Conservation (phyloP, 2,113 vertebrate species). For the Phasianus colchicus region DNA sequence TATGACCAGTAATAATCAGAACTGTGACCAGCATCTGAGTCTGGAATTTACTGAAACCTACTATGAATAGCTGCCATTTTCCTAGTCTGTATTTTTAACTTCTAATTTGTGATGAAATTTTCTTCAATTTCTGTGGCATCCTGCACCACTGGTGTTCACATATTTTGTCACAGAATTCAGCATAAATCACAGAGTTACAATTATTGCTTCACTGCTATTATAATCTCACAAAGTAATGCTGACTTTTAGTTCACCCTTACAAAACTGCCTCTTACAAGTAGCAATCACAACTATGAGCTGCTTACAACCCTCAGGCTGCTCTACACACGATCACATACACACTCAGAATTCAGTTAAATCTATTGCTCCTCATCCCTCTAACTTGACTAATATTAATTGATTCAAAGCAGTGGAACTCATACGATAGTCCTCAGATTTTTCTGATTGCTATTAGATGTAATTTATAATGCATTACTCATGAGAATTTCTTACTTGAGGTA, state of each 20-base stretch:
- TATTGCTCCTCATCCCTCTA: neutral
- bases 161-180: neutral
- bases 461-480: neutral
- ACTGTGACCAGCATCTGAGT: constrained; percentile 1
- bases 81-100: neutral
- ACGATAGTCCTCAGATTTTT: neutral
- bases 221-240: neutral
- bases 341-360: neutral
- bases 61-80: constrained; percentile 17
- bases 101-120: constrained; percentile 1
- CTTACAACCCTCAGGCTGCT: neutral
- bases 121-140: neutral
- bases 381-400: neutral
- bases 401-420: neutral
- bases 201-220: neutral
- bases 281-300: neutral
- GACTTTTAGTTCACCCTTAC: neutral
- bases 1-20: constrained; percentile 21
- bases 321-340: neutral
- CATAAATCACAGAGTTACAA: neutral
- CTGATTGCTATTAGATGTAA: neutral
- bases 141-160: rapidly evolving
- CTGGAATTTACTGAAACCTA: constrained; percentile 19
- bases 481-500: neutral
- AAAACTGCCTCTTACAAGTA: constrained; percentile 7